phyloP scores from a whole-genome alignment of 2,797 vertebrate species.

The Periophthalmus magnuspinnatus region DNA sequence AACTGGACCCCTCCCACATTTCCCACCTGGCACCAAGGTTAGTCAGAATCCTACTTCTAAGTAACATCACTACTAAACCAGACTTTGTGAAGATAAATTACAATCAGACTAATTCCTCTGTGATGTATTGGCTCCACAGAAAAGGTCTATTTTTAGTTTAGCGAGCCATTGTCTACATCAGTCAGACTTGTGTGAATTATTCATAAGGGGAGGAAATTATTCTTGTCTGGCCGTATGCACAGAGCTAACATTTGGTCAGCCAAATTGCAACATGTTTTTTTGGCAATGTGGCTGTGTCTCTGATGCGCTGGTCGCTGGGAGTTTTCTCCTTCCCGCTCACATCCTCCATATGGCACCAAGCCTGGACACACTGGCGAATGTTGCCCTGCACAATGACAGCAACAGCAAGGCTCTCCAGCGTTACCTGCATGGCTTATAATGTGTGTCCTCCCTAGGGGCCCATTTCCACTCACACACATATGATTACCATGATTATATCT shows the following conservation, averaged over 20 bases:
- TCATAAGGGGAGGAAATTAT: slow-evolving; percentile 48
- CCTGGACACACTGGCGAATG: slow-evolving; percentile 67
- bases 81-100: not conserved
- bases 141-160: slow-evolving; percentile 41
- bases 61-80: slow-evolving; percentile 2
- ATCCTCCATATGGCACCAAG: slow-evolving; percentile 70
- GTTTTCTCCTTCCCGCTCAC: slow-evolving; percentile 41
- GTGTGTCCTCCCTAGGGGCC: slow-evolving; percentile 23
- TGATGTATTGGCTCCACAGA: slow-evolving; percentile 29
- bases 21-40: slow-evolving; percentile 86
- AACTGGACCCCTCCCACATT: slow-evolving; percentile 77
- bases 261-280: slow-evolving; percentile 64
- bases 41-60: not conserved
- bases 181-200: slow-evolving; percentile 59
- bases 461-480: slow-evolving; percentile 41
- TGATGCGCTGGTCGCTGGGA: slow-evolving; percentile 49
- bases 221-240: slow-evolving; percentile 52
- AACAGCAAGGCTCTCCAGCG: slow-evolving; percentile 63
- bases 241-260: slow-evolving; percentile 71
- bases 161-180: slow-evolving; percentile 45
- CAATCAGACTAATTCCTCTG: slow-evolving; percentile 15
- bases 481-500: slow-evolving; percentile 40
- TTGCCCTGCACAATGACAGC: slow-evolving; percentile 70
- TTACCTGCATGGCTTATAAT: slow-evolving; percentile 47
- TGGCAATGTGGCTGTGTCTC: slow-evolving; percentile 49